phyloP scores from a whole-genome alignment of 1,140 invertebrate species.

The Limonius californicus region DNA sequence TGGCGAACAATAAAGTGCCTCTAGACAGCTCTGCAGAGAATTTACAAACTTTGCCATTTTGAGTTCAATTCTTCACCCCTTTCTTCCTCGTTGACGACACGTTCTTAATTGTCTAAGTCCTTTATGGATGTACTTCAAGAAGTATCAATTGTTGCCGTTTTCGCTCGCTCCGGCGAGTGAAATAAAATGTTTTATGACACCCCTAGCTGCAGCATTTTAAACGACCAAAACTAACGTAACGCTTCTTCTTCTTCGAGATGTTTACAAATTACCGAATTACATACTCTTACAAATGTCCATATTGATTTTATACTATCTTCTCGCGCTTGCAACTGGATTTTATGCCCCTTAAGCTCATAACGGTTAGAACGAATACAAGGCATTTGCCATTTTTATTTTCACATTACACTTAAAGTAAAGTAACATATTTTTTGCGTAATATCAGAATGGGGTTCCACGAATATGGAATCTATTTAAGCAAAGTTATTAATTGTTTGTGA shows the following conservation, averaged over 20 bases:
- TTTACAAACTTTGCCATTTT: constrained; percentile 33
- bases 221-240: neutral
- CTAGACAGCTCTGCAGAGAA: constrained; percentile 23
- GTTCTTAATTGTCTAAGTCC: constrained; percentile 13
- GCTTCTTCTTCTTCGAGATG: neutral
- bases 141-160: constrained; percentile 9
- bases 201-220: neutral
- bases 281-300: no score
- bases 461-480: no score
- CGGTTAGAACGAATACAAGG: no score
- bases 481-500: no score
- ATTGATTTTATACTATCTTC: no score
- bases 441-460: no score
- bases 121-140: constrained; percentile 10
- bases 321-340: no score
- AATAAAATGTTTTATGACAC: neutral
- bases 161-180: neutral
- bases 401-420: no score
- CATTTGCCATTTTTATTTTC: no score
- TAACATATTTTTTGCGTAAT: no score
- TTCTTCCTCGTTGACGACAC: constrained; percentile 2
- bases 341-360: no score
- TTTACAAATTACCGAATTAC: neutral
- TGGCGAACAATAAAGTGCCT: constrained; percentile 32
- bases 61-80: constrained; percentile 15